These are phyloP conservation scores for Psephotus haematonotus DNA, from an alignment of 2,113 vertebrate genomes.

Conservation along the genomic window DNA sequence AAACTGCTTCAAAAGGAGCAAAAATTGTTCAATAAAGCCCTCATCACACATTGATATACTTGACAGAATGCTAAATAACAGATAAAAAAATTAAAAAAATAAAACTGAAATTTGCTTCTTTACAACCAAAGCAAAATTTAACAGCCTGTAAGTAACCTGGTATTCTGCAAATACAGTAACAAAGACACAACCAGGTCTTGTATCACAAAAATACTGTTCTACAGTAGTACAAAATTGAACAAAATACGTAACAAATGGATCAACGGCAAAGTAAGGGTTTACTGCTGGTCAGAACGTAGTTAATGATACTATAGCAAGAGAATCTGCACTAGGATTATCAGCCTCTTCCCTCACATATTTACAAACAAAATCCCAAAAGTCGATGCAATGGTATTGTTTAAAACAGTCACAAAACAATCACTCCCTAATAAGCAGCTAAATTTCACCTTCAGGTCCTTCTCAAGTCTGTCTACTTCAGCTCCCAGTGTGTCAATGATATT, in stretches of 20 bases:
- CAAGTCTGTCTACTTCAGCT: constrained; percentile 95
- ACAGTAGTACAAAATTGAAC: not conserved
- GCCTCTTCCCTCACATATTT: not conserved
- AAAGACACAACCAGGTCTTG: not conserved
- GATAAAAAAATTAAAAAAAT: not conserved
- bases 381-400: not conserved
- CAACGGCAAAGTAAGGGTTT: not conserved
- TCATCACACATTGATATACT: not conserved
- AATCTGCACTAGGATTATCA: not conserved
- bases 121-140: not conserved
- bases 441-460: constrained; percentile 95
- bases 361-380: not conserved
- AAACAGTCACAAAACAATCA: not conserved
- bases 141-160: not conserved
- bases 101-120: not conserved
- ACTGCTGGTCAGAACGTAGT: not conserved
- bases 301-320: not conserved
- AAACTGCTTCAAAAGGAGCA: not conserved
- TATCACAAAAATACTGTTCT: not conserved
- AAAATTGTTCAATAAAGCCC: not conserved
- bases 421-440: not conserved
- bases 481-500: constrained; percentile 96
- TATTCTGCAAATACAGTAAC: not conserved
- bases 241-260: not conserved
- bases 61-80: not conserved